Percentiles rank a stretch among this genome's conserved stretches.
Evolutionary conservation across 2,113 vertebrate species (phyloP).

Genomic region (Protobothrops flavoviridis): DNA sequence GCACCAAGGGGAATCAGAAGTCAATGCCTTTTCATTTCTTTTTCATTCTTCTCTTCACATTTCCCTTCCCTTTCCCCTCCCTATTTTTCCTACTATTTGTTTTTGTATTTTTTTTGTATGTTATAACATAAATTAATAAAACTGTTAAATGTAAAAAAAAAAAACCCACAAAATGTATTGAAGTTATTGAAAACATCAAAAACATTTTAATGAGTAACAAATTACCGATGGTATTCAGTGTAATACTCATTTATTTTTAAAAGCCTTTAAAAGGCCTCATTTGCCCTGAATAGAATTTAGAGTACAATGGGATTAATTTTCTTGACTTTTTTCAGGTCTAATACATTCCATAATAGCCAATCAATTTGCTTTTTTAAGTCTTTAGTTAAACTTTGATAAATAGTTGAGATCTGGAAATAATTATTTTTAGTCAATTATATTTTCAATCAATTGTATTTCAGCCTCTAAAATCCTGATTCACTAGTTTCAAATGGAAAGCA

Average conservation of each 20-base stretch:
- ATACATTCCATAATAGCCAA: neutral
- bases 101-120: no score
- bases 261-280: neutral
- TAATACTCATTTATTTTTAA: neutral
- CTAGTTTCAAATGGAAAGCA: neutral
- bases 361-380: neutral
- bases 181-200: conserved; percentile 22
- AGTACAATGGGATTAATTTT: conserved; percentile 13
- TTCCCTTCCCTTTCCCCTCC: no score
- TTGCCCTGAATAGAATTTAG: neutral
- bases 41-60: no score
- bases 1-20: no score
- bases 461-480: neutral
- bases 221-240: neutral
- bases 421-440: neutral
- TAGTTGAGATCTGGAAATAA: conserved; percentile 18
- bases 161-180: neutral
- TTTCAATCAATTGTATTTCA: conserved; percentile 20
- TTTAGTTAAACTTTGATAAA: conserved; percentile 17
- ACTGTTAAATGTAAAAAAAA: no score
- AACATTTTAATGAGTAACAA: neutral
- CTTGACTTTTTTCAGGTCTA: conserved; percentile 10
- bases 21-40: no score
- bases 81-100: no score
- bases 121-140: no score